Base-by-base conservation (phyloP, 2,888 invertebrate species). In the Meghimatium bilineatum region DNA sequence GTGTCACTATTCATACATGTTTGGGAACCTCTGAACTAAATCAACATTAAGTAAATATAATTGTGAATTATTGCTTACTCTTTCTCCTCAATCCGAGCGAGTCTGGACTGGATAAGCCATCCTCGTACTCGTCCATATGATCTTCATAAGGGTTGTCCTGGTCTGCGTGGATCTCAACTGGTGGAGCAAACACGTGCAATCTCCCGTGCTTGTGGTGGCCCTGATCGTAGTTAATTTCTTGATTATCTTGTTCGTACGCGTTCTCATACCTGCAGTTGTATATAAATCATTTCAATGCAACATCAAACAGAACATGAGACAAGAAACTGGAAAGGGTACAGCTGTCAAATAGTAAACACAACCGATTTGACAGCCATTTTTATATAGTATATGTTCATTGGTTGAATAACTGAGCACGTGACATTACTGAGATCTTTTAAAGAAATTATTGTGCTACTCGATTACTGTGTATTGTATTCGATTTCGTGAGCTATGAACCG, bases 121-220 rank as follows among this genome's bases (percentile, higher is more conserved):
- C 81, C 1, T 86, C 86, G 32, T 85, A 80, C 49, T 84, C 81
- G 34, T 80, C 76, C 66, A 69, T 44, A 36, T 77, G 36, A 14
- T 44, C 67, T 8, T 66, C 32, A 10, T 60, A 49, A 8, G 52
- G 66, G 66, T 60, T 1, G 29, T 36, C 79, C 38, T 69, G 52
- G 60, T 69, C 80, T 1, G 83, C 80, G 77, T 88, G 87, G 56
- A 89, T 88, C 78, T 87, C 87, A 17, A 90, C 89, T 1, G 88
- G 88, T 20, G 91, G 91, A 20, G 88, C 90, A 85, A 91, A 91
- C 23, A 91, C 87, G 17, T 88, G 90, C 71, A 89, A 85, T 63
- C 88, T 87, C 63, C 85, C 83, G 20, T 87, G 88, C 17, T 85
- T 85, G 23, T 82, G 76, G 71, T 82, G 81, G 26, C 78, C 84